Evolutionary conservation across 2,888 invertebrate genomes (phyloP).

Genomic region (Heterodera filipjevi): DNA sequence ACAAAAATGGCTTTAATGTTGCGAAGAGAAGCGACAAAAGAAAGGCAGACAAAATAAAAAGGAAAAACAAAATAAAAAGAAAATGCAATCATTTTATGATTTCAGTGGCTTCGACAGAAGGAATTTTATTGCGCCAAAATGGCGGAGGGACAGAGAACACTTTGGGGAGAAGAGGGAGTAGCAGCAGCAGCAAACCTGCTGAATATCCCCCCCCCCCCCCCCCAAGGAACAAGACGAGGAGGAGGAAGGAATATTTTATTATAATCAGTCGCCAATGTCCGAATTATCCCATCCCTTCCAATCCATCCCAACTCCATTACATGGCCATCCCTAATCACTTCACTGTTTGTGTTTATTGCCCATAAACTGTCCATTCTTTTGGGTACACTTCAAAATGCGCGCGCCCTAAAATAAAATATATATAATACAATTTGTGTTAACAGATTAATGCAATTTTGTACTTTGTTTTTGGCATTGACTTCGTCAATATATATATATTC

Average conservation of each 20-base stretch:
- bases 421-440: too few species aligned
- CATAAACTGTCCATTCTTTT: neutral
- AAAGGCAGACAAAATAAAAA: neutral
- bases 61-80: neutral
- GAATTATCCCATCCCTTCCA: neutral
- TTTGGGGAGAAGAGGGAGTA: too few species aligned
- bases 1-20: neutral
- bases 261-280: neutral
- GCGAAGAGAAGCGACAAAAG: neutral
- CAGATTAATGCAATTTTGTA: too few species aligned
- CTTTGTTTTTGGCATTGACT: too few species aligned
- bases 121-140: conserved; percentile 12
- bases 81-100: neutral
- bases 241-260: neutral
- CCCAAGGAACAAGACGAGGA: too few species aligned
- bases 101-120: conserved; percentile 3
- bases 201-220: neutral
- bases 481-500: too few species aligned
- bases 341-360: neutral
- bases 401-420: too few species aligned
- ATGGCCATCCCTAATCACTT: neutral
- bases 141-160: conserved; percentile 6
- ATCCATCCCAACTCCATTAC: neutral
- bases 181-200: neutral
- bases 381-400: too few species aligned